These are phyloP conservation scores for Formica exsecta DNA, from an alignment of 1,140 invertebrate genomes.

Conservation along the genomic window DNA sequence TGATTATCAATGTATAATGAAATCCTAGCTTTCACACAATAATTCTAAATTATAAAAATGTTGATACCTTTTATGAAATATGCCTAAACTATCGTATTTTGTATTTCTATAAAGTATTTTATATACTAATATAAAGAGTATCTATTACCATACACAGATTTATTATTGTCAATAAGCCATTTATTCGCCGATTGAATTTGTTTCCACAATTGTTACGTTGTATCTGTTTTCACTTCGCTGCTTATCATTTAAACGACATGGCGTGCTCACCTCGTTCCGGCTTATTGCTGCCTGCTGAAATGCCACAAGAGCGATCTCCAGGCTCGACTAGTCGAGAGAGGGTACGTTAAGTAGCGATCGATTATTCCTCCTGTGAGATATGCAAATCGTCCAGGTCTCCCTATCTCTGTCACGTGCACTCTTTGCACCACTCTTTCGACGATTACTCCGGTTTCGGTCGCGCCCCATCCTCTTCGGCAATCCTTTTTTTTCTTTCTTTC, in stretches of 20 bases:
- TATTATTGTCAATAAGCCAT: neutral
- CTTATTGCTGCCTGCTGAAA: constrained; percentile 34
- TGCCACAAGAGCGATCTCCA: constrained; percentile 33
- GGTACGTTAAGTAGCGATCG: constrained; percentile 80
- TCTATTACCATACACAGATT: neutral
- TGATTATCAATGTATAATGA: no score
- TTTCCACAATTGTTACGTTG: constrained; percentile 1
- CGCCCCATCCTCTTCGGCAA: constrained; percentile 38
- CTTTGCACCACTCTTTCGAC: constrained; percentile 36
- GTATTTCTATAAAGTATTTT: neutral
- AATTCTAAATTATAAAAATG: no score
- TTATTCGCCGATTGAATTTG: neutral
- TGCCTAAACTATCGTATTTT: no score
- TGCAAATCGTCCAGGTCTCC: constrained; percentile 77
- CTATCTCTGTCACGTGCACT: constrained; percentile 20
- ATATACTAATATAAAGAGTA: neutral
- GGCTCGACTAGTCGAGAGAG: constrained; percentile 50
- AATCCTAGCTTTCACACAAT: no score
- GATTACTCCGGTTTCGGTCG: constrained; percentile 63
- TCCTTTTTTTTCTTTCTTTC: constrained; percentile 9
- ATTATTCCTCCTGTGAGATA: constrained; percentile 84
- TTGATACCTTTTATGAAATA: no score
- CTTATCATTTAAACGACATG: constrained; percentile 52
- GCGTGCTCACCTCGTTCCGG: constrained; percentile 28
- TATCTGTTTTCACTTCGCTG: constrained; percentile 36